Evolutionary conservation across 1,140 invertebrate genomes (phyloP).

Genomic region (Drosophila neocordata): DNA sequence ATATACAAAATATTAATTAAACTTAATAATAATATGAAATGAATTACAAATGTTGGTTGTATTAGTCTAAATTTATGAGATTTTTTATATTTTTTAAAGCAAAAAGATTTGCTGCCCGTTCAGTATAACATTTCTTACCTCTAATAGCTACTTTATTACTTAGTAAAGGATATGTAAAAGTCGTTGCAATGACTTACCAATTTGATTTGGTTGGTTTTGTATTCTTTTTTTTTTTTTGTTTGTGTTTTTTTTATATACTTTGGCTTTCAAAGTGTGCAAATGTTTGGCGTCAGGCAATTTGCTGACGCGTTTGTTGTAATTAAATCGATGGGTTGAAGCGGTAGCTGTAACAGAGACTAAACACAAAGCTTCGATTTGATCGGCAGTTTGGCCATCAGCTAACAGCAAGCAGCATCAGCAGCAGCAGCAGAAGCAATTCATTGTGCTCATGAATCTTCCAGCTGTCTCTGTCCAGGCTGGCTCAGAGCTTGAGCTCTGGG

Average conservation of each 20-base stretch:
- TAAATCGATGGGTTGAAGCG: slow-evolving; percentile 65
- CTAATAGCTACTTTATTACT: too few relatives aligned
- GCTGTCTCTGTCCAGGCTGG: slow-evolving; percentile 61
- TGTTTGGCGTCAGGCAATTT: slow-evolving; percentile 79
- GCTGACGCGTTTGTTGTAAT: slow-evolving; percentile 81
- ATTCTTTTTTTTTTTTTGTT: slow-evolving; percentile 35
- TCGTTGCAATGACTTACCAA: not conserved
- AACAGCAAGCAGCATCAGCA: slow-evolving; percentile 1
- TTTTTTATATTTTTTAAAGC: too few relatives aligned
- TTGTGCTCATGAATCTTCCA: slow-evolving; percentile 28
- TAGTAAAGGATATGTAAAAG: slow-evolving; percentile 2
- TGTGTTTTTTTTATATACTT: slow-evolving; percentile 54
- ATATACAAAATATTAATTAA: too few relatives aligned
- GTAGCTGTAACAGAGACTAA: slow-evolving; percentile 48
- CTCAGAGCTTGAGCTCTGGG: slow-evolving; percentile 46
- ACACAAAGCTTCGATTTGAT: slow-evolving; percentile 71
- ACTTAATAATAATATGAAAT: too few relatives aligned
- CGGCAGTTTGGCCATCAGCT: slow-evolving; percentile 43
- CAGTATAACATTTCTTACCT: too few relatives aligned
- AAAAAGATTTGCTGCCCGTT: too few relatives aligned
- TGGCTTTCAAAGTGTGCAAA: slow-evolving; percentile 77
- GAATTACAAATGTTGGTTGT: too few relatives aligned
- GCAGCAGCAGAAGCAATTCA: not conserved
- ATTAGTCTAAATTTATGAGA: too few relatives aligned
- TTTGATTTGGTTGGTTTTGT: slow-evolving; percentile 25